These are phyloP conservation scores for Caenorhabditis doughertyi DNA, from an alignment of 2,888 invertebrate species.

Conservation along the genomic window DNA sequence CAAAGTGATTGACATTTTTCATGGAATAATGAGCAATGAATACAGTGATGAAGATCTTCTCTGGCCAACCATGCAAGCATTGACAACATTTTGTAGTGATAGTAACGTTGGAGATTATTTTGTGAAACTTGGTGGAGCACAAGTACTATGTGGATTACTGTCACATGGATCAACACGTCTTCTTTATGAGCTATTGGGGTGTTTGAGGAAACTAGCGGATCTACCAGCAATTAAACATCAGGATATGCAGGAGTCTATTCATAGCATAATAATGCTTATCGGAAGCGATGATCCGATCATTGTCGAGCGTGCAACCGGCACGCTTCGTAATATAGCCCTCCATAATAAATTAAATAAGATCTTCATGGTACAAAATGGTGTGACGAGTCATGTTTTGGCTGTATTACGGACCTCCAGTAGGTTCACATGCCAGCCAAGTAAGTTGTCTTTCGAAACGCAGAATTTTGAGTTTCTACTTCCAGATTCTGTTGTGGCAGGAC, in stretches of 20 bases:
- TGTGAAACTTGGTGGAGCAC: slow-evolving; percentile 46
- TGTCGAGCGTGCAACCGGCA: slow-evolving; percentile 50
- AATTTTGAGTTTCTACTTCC: too few species aligned
- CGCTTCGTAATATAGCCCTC: slow-evolving; percentile 50
- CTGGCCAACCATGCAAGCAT: slow-evolving; percentile 56
- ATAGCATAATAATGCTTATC: slow-evolving; percentile 35
- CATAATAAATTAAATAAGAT: slow-evolving; percentile 54
- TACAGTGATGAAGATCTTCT: slow-evolving; percentile 58
- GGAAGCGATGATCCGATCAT: slow-evolving; percentile 52
- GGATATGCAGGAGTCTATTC: slow-evolving; percentile 54
- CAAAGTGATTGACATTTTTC: slow-evolving; percentile 18
- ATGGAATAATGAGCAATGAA: slow-evolving; percentile 35
- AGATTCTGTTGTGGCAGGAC: not conserved
- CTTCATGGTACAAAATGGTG: slow-evolving; percentile 46
- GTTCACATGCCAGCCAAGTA: slow-evolving; percentile 21
- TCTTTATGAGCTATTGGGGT: slow-evolving; percentile 48
- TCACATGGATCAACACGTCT: slow-evolving; percentile 56
- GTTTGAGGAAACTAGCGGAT: slow-evolving; percentile 41
- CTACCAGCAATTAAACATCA: slow-evolving; percentile 51
- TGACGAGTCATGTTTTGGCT: slow-evolving; percentile 49
- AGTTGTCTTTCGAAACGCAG: too few species aligned
- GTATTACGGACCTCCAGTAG: slow-evolving; percentile 39
- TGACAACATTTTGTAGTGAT: slow-evolving; percentile 37
- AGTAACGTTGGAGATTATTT: slow-evolving; percentile 26
- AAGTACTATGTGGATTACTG: slow-evolving; percentile 44